phyloP scores from a whole-genome alignment of 2,113 vertebrate species.

The Sceloporus undulatus region DNA sequence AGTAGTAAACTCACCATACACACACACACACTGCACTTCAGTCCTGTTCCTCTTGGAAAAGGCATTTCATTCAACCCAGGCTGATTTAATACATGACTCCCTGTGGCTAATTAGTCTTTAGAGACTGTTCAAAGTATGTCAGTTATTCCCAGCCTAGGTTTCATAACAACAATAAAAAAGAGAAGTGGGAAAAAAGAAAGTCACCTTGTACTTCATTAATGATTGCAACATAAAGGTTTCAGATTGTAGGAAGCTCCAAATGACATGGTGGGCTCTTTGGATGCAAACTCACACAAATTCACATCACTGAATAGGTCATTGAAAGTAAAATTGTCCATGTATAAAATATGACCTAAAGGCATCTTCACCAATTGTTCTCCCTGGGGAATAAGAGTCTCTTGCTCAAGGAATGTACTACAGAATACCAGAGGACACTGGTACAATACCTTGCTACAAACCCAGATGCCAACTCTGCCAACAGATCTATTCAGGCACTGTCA shows the following conservation, averaged over 20 bases:
- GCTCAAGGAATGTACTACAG: no score
- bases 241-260: not conserved
- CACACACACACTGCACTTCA: constrained; percentile 52
- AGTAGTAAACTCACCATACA: constrained; percentile 49
- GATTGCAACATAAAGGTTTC: constrained; percentile 35
- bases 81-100: constrained; percentile 61
- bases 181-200: constrained; percentile 54
- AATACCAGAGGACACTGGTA: no score
- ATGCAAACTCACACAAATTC: constrained; percentile 16
- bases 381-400: no score
- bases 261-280: constrained; percentile 20
- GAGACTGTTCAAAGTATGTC: constrained; percentile 65
- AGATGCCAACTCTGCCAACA: no score
- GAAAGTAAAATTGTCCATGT: no score
- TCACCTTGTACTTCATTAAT: constrained; percentile 59
- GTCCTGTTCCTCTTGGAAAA: constrained; percentile 58
- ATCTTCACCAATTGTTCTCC: no score
- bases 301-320: no score
- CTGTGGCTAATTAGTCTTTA: constrained; percentile 75
- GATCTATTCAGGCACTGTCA: no score
- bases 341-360: no score
- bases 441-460: no score
- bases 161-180: constrained; percentile 45
- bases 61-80: constrained; percentile 71
- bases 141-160: constrained; percentile 63